Conservation (phyloP, 2,888 invertebrate species). For the Epirrhoe tristata region DNA sequence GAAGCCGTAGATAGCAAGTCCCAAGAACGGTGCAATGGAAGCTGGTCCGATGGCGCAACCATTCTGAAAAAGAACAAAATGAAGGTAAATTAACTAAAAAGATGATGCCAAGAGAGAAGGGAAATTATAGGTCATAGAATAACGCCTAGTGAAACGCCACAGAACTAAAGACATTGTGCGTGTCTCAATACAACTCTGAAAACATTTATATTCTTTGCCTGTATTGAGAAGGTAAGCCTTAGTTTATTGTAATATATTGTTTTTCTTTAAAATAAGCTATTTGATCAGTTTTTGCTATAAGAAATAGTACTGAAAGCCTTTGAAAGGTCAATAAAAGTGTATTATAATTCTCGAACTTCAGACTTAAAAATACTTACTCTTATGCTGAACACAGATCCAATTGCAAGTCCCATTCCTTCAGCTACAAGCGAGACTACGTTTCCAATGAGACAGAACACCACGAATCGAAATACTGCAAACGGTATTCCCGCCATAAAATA, state of each 20-base stretch:
- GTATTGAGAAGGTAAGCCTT: too few relatives aligned
- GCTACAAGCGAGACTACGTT: conserved; percentile 90
- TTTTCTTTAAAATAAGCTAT: background rate
- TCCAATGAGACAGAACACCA: conserved; percentile 88
- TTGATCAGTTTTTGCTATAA: background rate
- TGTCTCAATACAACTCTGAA: too few relatives aligned
- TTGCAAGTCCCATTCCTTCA: conserved; percentile 91
- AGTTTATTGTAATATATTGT: background rate
- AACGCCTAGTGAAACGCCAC: conserved; percentile 12
- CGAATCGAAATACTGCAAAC: conserved; percentile 86
- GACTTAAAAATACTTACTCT: conserved; percentile 75
- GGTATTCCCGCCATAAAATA: conserved; percentile 90
- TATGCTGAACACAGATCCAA: conserved; percentile 89
- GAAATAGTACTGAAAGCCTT: conserved; percentile 8
- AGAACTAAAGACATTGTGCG: background rate
- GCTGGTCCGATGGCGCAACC: conserved; percentile 89
- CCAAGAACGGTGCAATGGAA: conserved; percentile 87
- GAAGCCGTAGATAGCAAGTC: conserved; percentile 89
- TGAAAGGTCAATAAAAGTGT: background rate
- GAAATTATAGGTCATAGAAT: background rate
- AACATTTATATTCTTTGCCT: too few relatives aligned
- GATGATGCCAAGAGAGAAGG: background rate
- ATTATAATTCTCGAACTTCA: background rate
- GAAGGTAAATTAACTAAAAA: background rate
- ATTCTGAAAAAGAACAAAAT: conserved; percentile 78